Conservation (phyloP, 2,113 vertebrate genomes). For the Oxyruncus cristatus region DNA sequence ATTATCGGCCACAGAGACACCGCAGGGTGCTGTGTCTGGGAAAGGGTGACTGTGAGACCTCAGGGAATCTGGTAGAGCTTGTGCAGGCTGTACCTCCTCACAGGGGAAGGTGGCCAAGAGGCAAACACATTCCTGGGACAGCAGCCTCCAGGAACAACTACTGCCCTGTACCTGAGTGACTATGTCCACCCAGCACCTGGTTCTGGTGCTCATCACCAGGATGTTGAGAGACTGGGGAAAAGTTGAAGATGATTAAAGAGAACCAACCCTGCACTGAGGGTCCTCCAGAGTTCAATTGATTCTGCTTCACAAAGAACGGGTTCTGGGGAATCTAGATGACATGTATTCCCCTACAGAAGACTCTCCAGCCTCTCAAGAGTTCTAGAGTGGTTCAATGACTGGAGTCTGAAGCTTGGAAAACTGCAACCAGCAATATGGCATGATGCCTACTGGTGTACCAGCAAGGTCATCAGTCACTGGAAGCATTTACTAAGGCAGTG, state of each 20-base stretch:
- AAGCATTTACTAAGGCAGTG: not conserved
- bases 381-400: not conserved
- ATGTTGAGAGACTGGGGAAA: not conserved
- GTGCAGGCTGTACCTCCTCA: not conserved
- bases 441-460: not conserved
- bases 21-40: not conserved
- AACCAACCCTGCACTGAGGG: not conserved
- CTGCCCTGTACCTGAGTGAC: not conserved
- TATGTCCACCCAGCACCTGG: not conserved
- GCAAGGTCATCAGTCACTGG: not conserved
- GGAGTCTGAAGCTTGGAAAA: not conserved
- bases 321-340: not conserved
- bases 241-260: not conserved
- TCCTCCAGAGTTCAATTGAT: not conserved
- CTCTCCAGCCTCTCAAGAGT: not conserved
- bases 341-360: not conserved
- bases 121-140: rapidly evolving
- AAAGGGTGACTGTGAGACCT: not conserved
- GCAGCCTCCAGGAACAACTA: not conserved
- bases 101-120: not conserved
- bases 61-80: not conserved
- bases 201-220: not conserved
- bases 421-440: not conserved
- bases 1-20: rapidly evolving
- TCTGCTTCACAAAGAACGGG: not conserved